Base-by-base conservation (phyloP, 2,797 vertebrate genomes). In the Nothura maculosa region DNA sequence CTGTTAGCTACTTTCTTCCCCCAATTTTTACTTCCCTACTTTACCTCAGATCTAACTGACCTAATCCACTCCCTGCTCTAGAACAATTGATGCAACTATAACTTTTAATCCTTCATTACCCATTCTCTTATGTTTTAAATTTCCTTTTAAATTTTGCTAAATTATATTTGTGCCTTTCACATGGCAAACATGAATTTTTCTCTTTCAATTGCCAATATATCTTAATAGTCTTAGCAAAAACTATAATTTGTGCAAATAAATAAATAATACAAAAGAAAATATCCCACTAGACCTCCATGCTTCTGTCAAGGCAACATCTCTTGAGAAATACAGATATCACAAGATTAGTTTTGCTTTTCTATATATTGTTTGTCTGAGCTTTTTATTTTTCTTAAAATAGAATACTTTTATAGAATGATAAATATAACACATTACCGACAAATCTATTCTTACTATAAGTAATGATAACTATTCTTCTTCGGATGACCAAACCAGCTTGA, bases 21-120 rank as follows among this genome's bases (percentile, higher is more conserved):
- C 7, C n/a, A 21, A 0, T 8, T 8, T 8, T 32, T 9, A n/a
- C 6, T 7, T 45, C 42, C 13, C 60, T 40, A 5, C 8, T 66
- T 45, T 15, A 2, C 4, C 6, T 12, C 68, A 66, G 9, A 4
- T 9, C 38, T 61, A 22, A 20, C 32, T 85, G 30, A 58, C 15
- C 18, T 21, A 63, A 20, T 16, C 50, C 34, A n/a, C n/a, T 85
- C 58, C 61, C 45, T 82, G 40, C n/a, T 57, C 50, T 62, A 42
- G 50, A 17, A 34, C 75, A n/a, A n/a, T n/a, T 22, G 14, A 19
- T 30, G 60, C 11, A 83, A 85, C 74, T 3, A 3, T 28, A 79
- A 18, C 28, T 69, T n/a, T 20, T 55, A 27, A 68, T 38, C 18
- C 16, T 79, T 28, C 34, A 18, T 22, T 66, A 12, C 7, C 12